A percentile compares a stretch with the other conserved stretches of the same genome.
Conservation (phyloP, 2,797 vertebrate genomes). For the Pseudopleuronectes americanus region DNA sequence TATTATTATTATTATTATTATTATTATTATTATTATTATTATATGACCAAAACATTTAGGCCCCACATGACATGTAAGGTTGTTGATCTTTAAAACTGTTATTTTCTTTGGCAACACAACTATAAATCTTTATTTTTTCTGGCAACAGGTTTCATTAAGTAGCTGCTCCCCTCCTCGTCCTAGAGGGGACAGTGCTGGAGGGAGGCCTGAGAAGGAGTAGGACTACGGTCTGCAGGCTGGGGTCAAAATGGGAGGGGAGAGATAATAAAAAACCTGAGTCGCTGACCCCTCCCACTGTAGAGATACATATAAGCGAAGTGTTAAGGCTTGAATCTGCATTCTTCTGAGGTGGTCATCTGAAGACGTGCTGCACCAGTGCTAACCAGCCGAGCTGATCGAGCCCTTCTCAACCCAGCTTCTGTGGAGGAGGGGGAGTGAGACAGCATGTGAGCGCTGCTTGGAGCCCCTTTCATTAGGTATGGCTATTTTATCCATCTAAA, state of each 20-base stretch:
- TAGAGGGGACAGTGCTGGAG: slow-evolving; percentile 54
- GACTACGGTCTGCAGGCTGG: slow-evolving; percentile 63
- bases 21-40: too few relatives aligned
- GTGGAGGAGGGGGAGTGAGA: slow-evolving; percentile 25
- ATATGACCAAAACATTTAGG: neutral
- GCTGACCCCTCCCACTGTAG: slow-evolving; percentile 73
- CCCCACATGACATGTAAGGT: neutral
- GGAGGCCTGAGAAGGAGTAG: slow-evolving; percentile 52
- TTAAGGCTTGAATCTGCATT: slow-evolving; percentile 71
- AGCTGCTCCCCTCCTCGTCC: slow-evolving; percentile 42
- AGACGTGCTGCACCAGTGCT: slow-evolving; percentile 40
- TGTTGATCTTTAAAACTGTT: slow-evolving; percentile 32
- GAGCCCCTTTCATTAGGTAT: neutral
- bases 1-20: neutral
- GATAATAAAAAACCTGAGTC: slow-evolving; percentile 71
- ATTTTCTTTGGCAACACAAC: slow-evolving; percentile 13
- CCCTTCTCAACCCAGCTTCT: slow-evolving; percentile 18
- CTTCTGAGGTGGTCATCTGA: slow-evolving; percentile 66
- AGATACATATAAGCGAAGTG: slow-evolving; percentile 81
- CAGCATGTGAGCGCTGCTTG: slow-evolving; percentile 15
- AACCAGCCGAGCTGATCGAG: slow-evolving; percentile 48
- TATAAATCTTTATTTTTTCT: slow-evolving; percentile 25
- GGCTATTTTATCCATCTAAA: slow-evolving; percentile 11
- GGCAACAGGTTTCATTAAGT: slow-evolving; percentile 40
- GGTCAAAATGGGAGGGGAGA: slow-evolving; percentile 79